These are phyloP conservation scores for Agrypnus murinus DNA, from an alignment of 2,888 invertebrate genomes.

Conservation along the genomic window DNA sequence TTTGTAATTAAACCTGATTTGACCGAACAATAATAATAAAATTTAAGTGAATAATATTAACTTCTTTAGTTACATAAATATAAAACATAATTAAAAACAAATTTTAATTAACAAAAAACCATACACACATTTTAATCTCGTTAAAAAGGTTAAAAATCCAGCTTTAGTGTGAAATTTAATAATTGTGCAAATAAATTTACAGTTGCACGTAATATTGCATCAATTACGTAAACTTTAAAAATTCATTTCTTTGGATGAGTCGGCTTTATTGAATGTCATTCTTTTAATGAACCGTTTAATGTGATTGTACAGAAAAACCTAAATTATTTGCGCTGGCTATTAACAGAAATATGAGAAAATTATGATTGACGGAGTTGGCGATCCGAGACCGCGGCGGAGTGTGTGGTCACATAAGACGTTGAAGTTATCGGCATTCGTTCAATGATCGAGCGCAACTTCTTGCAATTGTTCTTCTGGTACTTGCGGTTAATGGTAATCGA, in stretches of 20 bases:
- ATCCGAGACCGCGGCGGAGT: slow-evolving; percentile 56
- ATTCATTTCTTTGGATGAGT: slow-evolving; percentile 10
- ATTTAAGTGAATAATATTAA: too few relatives aligned
- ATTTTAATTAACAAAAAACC: too few relatives aligned
- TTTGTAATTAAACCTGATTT: too few relatives aligned
- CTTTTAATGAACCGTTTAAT: slow-evolving; percentile 1
- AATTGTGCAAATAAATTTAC: too few relatives aligned
- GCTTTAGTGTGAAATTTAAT: too few relatives aligned
- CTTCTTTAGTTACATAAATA: too few relatives aligned
- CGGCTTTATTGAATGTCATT: slow-evolving; percentile 15
- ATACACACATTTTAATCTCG: too few relatives aligned
- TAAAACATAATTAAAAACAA: too few relatives aligned
- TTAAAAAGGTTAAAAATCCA: too few relatives aligned
- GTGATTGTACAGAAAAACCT: slow-evolving; percentile 29
- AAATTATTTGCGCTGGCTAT: slow-evolving; percentile 34
- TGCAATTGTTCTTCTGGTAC: slow-evolving; percentile 63
- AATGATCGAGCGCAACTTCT: slow-evolving; percentile 62
- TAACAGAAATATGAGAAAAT: slow-evolving; percentile 57
- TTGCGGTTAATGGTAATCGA: slow-evolving; percentile 67
- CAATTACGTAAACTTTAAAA: too few relatives aligned
- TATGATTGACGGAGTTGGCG: slow-evolving; percentile 62
- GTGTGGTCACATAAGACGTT: slow-evolving; percentile 63
- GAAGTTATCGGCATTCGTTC: slow-evolving; percentile 64
- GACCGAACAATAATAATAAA: too few relatives aligned
- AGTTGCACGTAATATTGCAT: too few relatives aligned